Conservation (phyloP, 2,888 invertebrate genomes). For the Colostygia pectinataria region DNA sequence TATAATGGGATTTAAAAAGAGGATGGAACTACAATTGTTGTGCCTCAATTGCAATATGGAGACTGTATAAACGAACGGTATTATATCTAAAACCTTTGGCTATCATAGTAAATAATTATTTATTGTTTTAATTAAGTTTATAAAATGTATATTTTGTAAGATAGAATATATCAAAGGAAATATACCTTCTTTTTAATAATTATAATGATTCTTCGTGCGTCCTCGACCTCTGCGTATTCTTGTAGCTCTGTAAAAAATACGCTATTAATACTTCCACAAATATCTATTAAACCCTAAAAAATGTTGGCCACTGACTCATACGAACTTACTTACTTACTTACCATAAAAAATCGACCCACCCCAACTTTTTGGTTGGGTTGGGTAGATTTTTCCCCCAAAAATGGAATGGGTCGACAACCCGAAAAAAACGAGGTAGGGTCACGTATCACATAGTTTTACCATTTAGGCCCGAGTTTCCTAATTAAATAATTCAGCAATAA, state of each 20-base stretch:
- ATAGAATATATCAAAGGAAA: conserved; percentile 28
- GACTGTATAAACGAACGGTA: conserved; percentile 46
- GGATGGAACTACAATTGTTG: conserved; percentile 87
- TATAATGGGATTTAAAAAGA: conserved; percentile 83
- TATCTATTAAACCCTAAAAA: no score
- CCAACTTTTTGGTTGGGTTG: no score
- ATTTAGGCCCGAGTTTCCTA: no score
- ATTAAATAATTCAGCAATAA: no score
- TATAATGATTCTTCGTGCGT: conserved; percentile 4
- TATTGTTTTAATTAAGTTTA: conserved; percentile 27
- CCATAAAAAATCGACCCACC: no score
- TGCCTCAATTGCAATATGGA: conserved; percentile 82
- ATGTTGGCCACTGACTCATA: no score
- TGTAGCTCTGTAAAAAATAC: conserved; percentile 35
- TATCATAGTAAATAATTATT: conserved; percentile 32
- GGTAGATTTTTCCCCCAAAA: no score
- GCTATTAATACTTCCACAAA: not conserved
- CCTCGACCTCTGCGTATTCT: conserved; percentile 34
- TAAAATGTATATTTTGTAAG: conserved; percentile 26
- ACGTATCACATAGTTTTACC: no score
- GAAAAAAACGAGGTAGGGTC: no score
- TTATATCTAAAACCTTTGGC: conserved; percentile 3
- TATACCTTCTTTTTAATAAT: conserved; percentile 27
- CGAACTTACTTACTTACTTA: no score
- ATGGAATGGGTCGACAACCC: no score